These are phyloP conservation scores for Theonella swinhoei DNA, from an alignment of 37 sponge, comb jelly and placozoan species.

Conservation along the genomic window DNA sequence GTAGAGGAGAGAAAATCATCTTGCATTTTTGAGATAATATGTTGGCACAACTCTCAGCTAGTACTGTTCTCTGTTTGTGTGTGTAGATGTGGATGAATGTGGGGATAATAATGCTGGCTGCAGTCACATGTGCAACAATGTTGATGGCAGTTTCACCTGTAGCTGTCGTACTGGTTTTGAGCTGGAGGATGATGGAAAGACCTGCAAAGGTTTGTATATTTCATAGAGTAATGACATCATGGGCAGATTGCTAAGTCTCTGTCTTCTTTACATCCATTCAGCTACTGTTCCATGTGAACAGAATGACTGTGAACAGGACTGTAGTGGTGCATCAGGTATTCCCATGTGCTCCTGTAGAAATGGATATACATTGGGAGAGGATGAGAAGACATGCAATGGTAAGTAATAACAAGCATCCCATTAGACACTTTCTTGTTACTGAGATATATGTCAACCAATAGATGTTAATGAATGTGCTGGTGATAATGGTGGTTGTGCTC, in stretches of 20 bases:
- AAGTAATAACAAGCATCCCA: not conserved
- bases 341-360: not conserved
- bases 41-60: too few relatives aligned
- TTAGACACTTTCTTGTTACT: too few relatives aligned
- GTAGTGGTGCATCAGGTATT: not conserved
- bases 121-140: constrained; percentile 24
- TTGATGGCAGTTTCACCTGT: constrained; percentile 20
- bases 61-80: too few relatives aligned
- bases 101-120: not conserved
- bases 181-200: constrained; percentile 14
- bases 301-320: constrained; percentile 18
- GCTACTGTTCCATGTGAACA: not conserved
- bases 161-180: constrained; percentile 13
- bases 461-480: constrained; percentile 57
- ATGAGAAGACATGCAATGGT: not conserved
- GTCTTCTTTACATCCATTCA: too few relatives aligned
- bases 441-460: too few relatives aligned
- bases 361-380: not conserved
- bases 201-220: too few relatives aligned
- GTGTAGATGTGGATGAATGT: constrained; percentile 58
- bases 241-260: too few relatives aligned
- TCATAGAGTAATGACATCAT: too few relatives aligned
- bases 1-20: too few relatives aligned
- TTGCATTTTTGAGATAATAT: too few relatives aligned
- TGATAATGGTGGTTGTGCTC: constrained; percentile 63